Evolutionary conservation across 2,888 invertebrate species (phyloP), one percentile per base, ranked within the genome.

Genomic region (Campaea margaritaria): DNA sequence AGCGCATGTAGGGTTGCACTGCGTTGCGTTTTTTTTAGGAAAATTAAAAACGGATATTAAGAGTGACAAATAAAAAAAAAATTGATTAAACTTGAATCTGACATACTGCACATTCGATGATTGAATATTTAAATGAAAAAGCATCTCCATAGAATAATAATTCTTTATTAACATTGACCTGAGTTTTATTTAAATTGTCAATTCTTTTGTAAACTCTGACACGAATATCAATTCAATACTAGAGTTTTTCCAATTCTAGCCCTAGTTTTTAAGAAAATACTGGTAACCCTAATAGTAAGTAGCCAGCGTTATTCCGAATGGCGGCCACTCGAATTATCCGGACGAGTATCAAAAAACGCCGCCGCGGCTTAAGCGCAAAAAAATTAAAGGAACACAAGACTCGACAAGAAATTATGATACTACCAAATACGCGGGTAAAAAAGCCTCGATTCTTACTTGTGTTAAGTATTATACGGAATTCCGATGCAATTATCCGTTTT

Each of bases 361-460:
- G 77, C 70, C 69, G 64, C 64, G 72, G 75, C 68, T 72, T 66
- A 67, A 71, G 70, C 70, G 64, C 69, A 70, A 71, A 75, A 79
- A 83, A 84, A 81, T 75, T 70, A 70, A 72, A 73, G 70, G 78
- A 71, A 76, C 75, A 68, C 61, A 64, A 68, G 46, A 14, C 47
- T 48, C 79, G 79, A 84, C 86, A 91, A 89, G 89, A 90, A 91
- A 83, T 89, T 88, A 90, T 89, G 89, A 89, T 89, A 86, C 87
- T 82, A 85, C 90, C 88, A 86, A 89, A 89, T 89, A 87, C 83
- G 87, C 81, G 76, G 62, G 70, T 77, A 90, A 89, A 89, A 89
- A 86, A 31, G 31, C 8, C 79, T 79, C 78, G 79, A 78, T 76
- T 72, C 74, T 74, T 75, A 78, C 69, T 69, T 71, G 65, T 74